Evolutionary conservation across 2,113 vertebrate species (phyloP).

Genomic region (Marcusenius ussheri): DNA sequence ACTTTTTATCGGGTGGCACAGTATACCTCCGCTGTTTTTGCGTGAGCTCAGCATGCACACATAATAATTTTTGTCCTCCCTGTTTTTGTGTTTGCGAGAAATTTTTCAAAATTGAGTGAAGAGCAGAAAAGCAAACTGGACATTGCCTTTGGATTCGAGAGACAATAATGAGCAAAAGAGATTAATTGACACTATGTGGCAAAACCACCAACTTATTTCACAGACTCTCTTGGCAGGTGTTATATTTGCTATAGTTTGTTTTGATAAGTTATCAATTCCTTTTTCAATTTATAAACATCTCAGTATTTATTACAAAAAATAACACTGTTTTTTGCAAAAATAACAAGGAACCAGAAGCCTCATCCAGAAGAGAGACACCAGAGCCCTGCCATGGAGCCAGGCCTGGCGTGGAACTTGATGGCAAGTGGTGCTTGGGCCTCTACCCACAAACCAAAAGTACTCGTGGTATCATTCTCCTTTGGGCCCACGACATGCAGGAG

Average conservation of each 20-base stretch:
- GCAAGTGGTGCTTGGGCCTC: neutral
- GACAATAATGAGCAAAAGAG: neutral
- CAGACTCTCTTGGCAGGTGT: neutral
- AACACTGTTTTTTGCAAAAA: neutral
- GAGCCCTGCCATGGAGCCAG: neutral
- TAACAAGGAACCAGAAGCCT: neutral
- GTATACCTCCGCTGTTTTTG: neutral
- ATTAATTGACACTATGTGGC: neutral
- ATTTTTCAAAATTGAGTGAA: neutral
- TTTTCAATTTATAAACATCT: neutral
- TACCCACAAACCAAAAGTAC: neutral
- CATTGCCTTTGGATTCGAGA: neutral
- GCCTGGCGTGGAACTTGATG: neutral
- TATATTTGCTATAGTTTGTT: neutral
- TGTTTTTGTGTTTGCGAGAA: neutral
- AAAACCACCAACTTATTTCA: neutral
- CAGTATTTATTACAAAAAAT: neutral
- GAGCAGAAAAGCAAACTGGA: neutral
- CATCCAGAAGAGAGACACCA: neutral
- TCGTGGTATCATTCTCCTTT: neutral
- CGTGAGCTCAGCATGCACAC: neutral
- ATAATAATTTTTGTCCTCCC: neutral
- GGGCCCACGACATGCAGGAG: neutral
- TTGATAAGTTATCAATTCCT: neutral
- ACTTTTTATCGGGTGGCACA: neutral